Percentiles rank a stretch among this genome's conserved stretches.
phyloP scores from a whole-genome alignment of 2,888 invertebrate species.

The Hipparchia sbordonii region DNA sequence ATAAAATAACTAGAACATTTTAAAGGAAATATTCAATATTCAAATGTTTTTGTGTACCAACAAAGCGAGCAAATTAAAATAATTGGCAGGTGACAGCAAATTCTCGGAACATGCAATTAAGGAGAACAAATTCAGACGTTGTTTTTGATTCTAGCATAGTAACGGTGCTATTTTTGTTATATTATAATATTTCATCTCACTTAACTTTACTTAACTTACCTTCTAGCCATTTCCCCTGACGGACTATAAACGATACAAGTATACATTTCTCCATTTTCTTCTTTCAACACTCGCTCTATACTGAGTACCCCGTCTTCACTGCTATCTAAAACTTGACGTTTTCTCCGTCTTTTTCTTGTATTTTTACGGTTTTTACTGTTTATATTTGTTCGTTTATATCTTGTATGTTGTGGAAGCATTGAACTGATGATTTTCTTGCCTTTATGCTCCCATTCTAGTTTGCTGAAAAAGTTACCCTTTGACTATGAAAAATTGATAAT shows the following conservation, averaged over 20 bases:
- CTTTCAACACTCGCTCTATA: constrained; percentile 83
- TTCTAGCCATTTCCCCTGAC: constrained; percentile 89
- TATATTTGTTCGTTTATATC: constrained; percentile 62
- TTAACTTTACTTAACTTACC: constrained; percentile 53
- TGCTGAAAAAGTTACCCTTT: constrained; percentile 46
- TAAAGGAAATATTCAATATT: not conserved
- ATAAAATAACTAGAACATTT: not conserved
- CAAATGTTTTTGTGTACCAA: not conserved
- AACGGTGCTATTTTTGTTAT: too few relatives aligned
- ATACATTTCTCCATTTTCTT: constrained; percentile 89
- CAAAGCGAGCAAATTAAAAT: too few relatives aligned
- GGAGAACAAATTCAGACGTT: too few relatives aligned
- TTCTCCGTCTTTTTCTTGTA: constrained; percentile 56
- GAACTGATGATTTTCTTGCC: constrained; percentile 68
- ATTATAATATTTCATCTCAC: too few relatives aligned
- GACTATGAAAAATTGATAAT: too few relatives aligned
- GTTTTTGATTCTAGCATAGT: too few relatives aligned
- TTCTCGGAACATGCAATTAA: too few relatives aligned
- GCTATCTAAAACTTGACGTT: constrained; percentile 65
- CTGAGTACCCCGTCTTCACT: constrained; percentile 82
- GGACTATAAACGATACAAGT: constrained; percentile 91
- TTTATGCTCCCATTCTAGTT: constrained; percentile 78
- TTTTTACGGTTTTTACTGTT: constrained; percentile 42
- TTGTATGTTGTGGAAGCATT: constrained; percentile 60
- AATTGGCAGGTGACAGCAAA: too few relatives aligned